Evolutionary conservation across 2,113 vertebrate species (phyloP).

Genomic region (Bujurquina vittata): DNA sequence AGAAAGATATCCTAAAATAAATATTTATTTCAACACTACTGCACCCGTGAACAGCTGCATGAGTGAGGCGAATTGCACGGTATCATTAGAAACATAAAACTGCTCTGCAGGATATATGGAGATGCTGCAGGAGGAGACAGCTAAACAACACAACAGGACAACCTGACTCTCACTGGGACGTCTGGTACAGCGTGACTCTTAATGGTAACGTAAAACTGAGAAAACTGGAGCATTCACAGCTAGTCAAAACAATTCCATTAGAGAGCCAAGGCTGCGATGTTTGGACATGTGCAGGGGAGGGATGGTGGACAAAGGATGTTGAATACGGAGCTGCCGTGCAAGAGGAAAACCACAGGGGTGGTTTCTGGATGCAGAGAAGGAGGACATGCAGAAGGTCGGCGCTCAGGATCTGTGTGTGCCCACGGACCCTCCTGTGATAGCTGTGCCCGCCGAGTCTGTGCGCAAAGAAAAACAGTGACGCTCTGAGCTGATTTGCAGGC

Average conservation of each 20-base stretch:
- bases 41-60: too few relatives aligned
- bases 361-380: too few relatives aligned
- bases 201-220: background rate
- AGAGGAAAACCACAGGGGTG: background rate
- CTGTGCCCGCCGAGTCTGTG: too few relatives aligned
- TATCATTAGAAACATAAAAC: background rate
- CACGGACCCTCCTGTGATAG: too few relatives aligned
- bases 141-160: background rate
- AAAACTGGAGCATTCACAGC: background rate
- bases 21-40: too few relatives aligned
- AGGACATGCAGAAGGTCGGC: background rate
- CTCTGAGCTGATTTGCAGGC: background rate
- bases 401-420: background rate
- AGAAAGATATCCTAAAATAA: background rate
- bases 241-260: background rate
- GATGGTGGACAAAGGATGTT: background rate
- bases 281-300: background rate
- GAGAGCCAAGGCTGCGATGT: background rate
- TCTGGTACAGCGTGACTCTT: background rate
- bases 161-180: background rate
- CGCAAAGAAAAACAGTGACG: conserved; percentile 1
- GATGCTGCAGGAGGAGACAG: background rate
- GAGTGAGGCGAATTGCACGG: background rate
- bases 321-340: background rate
- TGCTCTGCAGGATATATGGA: background rate